Conservation (phyloP, 2,888 invertebrate species). For the Ariolimax columbianus region DNA sequence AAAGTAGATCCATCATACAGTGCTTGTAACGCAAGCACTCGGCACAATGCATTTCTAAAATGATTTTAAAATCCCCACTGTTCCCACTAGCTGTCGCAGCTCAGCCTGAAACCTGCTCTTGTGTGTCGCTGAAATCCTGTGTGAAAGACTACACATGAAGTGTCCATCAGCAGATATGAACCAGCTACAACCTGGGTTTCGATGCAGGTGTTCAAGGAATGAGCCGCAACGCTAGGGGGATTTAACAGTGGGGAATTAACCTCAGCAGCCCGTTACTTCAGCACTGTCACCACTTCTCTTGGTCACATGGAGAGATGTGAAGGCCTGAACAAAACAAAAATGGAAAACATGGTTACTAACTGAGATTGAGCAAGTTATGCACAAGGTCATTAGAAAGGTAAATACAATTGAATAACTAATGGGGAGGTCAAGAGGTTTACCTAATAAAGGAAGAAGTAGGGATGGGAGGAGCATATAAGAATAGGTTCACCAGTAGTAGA, state of each 20-base stretch:
- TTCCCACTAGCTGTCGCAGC: background rate
- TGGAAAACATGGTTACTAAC: background rate
- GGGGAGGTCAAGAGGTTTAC: no score
- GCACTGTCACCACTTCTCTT: constrained; percentile 94
- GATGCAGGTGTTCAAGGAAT: background rate
- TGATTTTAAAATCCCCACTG: constrained; percentile 35
- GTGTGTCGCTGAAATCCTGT: background rate
- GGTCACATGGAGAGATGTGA: constrained; percentile 91
- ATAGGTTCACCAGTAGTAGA: no score
- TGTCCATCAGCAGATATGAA: no score
- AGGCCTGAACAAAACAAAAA: constrained; percentile 80
- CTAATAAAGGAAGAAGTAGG: no score
- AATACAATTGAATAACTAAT: no score
- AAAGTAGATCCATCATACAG: constrained; percentile 64
- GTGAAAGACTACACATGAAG: background rate
- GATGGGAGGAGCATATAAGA: no score
- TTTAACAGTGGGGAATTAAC: constrained; percentile 82
- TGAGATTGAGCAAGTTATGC: background rate
- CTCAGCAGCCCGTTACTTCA: constrained; percentile 95
- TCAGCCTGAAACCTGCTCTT: background rate
- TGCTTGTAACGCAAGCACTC: constrained; percentile 24
- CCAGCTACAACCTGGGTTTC: background rate
- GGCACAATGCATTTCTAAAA: constrained; percentile 32
- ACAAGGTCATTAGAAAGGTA: no score
- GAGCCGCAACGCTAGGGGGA: constrained; percentile 51